Evolutionary conservation across 23 tunicate species (phyloP), one percentile per base, ranked within the genome.

Genomic region (Clavelina lepadiformis): DNA sequence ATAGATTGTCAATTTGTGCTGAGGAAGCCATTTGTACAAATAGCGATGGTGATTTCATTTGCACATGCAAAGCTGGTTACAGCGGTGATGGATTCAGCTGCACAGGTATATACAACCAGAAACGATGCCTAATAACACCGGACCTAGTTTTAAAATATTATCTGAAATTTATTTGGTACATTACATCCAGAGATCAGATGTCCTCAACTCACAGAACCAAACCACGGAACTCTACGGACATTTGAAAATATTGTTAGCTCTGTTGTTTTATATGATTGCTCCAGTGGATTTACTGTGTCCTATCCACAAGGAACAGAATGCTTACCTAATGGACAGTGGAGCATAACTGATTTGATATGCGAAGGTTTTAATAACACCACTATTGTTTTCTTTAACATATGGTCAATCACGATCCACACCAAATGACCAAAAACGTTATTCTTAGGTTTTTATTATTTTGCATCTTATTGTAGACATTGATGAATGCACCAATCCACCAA

Each of bases 101-200:
- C 44, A 47, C 55, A 38, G 58, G 73, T 65, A 76, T n/a, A n/a
- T n/a, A n/a, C n/a, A n/a, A n/a, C n/a, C n/a, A n/a, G n/a, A n/a
- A n/a, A n/a, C n/a, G n/a, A n/a, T n/a, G n/a, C n/a, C n/a, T n/a
- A n/a, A n/a, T n/a, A n/a, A n/a, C n/a, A n/a, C n/a, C n/a, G n/a
- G n/a, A n/a, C n/a, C n/a, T n/a, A n/a, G n/a, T n/a, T n/a, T n/a
- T n/a, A n/a, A n/a, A n/a, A n/a, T n/a, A n/a, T n/a, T n/a, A n/a
- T n/a, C n/a, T n/a, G n/a, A n/a, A n/a, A n/a, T n/a, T n/a, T n/a
- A n/a, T n/a, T n/a, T n/a, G n/a, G n/a, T n/a, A n/a, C n/a, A n/a
- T n/a, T n/a, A n/a, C n/a, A n/a, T n/a, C n/a, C 35, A 66, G 72
- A 66, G 47, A 66, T 25, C 8, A 35, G 46, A 5, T 66, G 72